A percentile compares a stretch with the other conserved stretches of the same genome.
These are phyloP conservation scores for Caenorhabditis remanei DNA, from an alignment of 1,140 invertebrate genomes.

Conservation along the genomic window DNA sequence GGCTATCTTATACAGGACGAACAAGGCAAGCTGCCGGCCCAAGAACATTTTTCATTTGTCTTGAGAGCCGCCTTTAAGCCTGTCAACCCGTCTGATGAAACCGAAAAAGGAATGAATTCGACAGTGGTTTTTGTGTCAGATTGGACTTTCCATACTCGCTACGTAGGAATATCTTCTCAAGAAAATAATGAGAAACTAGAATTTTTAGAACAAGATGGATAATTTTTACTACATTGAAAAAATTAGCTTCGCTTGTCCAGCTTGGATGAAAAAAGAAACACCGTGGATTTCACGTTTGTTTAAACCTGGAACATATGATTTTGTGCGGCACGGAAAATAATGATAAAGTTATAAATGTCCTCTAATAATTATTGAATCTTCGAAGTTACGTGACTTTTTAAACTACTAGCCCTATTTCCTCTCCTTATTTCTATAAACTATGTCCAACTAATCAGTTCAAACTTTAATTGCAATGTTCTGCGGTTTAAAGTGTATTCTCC, in stretches of 20 bases:
- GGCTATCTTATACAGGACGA: background rate
- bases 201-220: constrained; percentile 5
- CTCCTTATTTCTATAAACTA: no score
- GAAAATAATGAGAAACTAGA: background rate
- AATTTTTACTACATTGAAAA: constrained; percentile 2
- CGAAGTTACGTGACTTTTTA: no score
- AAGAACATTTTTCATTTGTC: background rate
- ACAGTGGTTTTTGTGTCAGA: background rate
- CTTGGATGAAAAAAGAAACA: background rate
- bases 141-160: background rate
- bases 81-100: background rate
- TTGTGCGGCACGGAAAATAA: no score
- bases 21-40: background rate
- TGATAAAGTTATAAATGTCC: no score
- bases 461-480: no score
- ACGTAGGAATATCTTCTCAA: background rate
- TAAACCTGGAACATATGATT: no score
- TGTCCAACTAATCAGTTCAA: no score
- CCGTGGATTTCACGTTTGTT: no score
- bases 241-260: background rate
- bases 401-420: no score
- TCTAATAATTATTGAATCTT: no score
- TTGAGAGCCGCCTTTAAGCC: background rate
- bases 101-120: no score
- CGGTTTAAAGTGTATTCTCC: no score